phyloP scores from a whole-genome alignment of 2,888 invertebrate genomes.

The Lacanobia wlatinum region DNA sequence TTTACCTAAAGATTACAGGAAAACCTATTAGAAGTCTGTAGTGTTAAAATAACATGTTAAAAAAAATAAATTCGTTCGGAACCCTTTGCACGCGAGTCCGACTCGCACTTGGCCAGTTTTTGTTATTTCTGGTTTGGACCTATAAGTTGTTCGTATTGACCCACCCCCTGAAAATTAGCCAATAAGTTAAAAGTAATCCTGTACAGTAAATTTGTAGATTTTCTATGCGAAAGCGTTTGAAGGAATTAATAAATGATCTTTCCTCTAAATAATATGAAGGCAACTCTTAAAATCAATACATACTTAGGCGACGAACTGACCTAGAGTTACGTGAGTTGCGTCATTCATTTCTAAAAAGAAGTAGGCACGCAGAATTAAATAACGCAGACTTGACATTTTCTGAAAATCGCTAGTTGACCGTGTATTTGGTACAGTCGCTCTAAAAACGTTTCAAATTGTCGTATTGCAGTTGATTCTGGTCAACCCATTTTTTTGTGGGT shows the following conservation, averaged over 20 bases:
- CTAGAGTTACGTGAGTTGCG: background rate
- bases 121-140: too few species aligned
- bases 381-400: background rate
- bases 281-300: background rate
- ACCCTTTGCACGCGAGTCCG: too few species aligned
- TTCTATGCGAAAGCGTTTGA: background rate
- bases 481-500: background rate
- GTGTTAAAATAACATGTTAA: too few species aligned
- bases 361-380: constrained; percentile 3
- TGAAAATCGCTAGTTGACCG: background rate
- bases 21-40: too few species aligned
- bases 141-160: too few species aligned
- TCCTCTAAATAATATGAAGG: background rate
- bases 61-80: too few species aligned
- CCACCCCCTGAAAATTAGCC: too few species aligned
- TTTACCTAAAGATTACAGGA: too few species aligned
- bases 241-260: background rate
- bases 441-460: background rate
- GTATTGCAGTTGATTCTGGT: background rate
- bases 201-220: too few species aligned
- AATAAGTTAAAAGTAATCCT: too few species aligned
- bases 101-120: too few species aligned
- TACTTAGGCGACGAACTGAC: background rate
- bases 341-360: constrained; percentile 4
- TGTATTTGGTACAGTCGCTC: constrained; percentile 36